Evolutionary conservation across 1,140 invertebrate genomes (phyloP), one percentile per base, ranked within the genome.

Genomic region (Heliconius melpomene): DNA sequence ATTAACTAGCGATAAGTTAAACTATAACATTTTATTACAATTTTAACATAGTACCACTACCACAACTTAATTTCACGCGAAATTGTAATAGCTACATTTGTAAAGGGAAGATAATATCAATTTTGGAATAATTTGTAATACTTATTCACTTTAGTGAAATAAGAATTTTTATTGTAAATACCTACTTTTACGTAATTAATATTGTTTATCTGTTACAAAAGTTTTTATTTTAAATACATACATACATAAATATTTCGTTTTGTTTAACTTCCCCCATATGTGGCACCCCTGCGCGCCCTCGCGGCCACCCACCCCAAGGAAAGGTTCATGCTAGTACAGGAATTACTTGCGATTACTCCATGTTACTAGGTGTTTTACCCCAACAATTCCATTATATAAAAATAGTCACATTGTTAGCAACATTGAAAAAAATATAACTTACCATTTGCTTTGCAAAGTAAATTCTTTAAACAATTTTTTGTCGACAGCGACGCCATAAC

Each of bases 291-390:
- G 38, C 16, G 46, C 78, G 60, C 74, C 79, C 77, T 54, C 75
- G 73, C 77, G 73, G 60, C 75, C 60, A 66, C 75, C 79, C 75
- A 81, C 78, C 75, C 60, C 78, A 38, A 75, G 75, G 76, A 78
- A 82, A 82, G 78, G 75, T 75, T 83, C 80, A 75, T 77, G 81
- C 81, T 66, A 40, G 72, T 78, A 79, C 79, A 79, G 83, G 84
- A 81, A 82, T 85, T 82, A 84, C 81, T 84, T 80, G 78, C 84
- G 84, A 85, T 84, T 85, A 84, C 81, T 80, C 78, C 84, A 81
- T 81, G 83, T 81, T 83, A 77, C 80, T 82, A 83, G 78, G 83
- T 83, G 84, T 86, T 84, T 86, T 82, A 78, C 82, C 79, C 81
- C 81, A 81, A 79, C 81, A 81, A 85, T 79, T 72, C 57, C 83